Conservation (phyloP, 2,797 vertebrate genomes). For the Tapirus indicus region DNA sequence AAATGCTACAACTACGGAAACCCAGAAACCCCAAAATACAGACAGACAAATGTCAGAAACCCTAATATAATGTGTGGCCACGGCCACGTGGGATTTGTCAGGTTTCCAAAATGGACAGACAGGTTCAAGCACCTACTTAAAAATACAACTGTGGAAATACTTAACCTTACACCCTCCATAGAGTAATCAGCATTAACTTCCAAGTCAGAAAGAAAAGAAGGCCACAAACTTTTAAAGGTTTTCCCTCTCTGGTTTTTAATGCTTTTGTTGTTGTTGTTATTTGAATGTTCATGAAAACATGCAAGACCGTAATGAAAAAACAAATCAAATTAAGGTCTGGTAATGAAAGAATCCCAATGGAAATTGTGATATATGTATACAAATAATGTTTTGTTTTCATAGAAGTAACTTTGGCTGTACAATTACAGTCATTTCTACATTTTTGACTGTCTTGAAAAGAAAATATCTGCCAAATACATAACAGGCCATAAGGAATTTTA, state of each 20-base stretch:
- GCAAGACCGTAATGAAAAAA: neutral
- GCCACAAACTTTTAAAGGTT: neutral
- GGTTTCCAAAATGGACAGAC: neutral
- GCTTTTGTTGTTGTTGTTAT: neutral
- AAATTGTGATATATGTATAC: neutral
- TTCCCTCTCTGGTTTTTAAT: neutral
- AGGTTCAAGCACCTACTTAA: neutral
- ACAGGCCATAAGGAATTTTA: conserved; percentile 15
- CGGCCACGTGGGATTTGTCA: neutral
- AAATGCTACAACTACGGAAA: neutral
- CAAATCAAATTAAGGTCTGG: conserved; percentile 31
- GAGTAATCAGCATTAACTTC: neutral
- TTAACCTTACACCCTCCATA: no score
- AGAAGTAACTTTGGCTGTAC: neutral
- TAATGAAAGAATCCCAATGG: neutral
- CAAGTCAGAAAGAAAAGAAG: neutral
- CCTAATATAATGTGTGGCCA: neutral
- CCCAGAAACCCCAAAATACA: neutral
- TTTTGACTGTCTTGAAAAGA: conserved; percentile 50
- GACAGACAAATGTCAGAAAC: neutral
- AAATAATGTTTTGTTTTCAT: conserved; percentile 13
- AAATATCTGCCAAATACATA: conserved; percentile 52
- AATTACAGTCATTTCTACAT: conserved; percentile 56
- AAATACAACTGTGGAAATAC: neutral
- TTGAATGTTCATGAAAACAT: neutral